phyloP scores from a whole-genome alignment of 2,888 invertebrate species.

The Poecilus cupreus region DNA sequence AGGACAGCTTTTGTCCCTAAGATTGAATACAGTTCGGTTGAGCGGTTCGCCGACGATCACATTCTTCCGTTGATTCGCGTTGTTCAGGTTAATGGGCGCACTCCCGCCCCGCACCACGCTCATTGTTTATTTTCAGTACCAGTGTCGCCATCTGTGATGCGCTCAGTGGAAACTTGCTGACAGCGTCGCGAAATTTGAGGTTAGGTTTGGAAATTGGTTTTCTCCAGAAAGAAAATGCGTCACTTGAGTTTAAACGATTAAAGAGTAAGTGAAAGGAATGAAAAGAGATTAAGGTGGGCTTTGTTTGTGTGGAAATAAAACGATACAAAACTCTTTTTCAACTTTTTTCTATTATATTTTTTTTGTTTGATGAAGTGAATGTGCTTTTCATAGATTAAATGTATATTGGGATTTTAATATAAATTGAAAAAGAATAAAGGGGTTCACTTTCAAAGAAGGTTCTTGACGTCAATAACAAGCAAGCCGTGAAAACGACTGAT shows the following conservation, averaged over 20 bases:
- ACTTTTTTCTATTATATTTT: not conserved
- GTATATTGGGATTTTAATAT: not conserved
- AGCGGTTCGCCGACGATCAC: conserved; percentile 29
- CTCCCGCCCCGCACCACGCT: not conserved
- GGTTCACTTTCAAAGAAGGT: not conserved
- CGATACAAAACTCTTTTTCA: conserved; percentile 3
- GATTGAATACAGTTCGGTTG: conserved; percentile 44
- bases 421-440: not conserved
- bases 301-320: conserved; percentile 17
- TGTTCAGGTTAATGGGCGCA: conserved; percentile 48
- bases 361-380: not conserved
- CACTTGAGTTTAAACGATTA: conserved; percentile 24
- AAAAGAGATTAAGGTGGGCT: conserved; percentile 14
- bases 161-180: not conserved
- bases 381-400: not conserved
- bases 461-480: not conserved
- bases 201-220: conserved; percentile 42
- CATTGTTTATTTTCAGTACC: conserved; percentile 42
- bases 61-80: conserved; percentile 53
- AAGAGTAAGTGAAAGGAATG: conserved; percentile 21
- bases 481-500: too few species aligned
- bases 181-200: conserved; percentile 25
- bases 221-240: conserved; percentile 26
- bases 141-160: conserved; percentile 1
- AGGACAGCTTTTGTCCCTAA: conserved; percentile 35